Evolutionary conservation across 2,797 vertebrate genomes (phyloP).

Genomic region (Florisuga fusca): DNA sequence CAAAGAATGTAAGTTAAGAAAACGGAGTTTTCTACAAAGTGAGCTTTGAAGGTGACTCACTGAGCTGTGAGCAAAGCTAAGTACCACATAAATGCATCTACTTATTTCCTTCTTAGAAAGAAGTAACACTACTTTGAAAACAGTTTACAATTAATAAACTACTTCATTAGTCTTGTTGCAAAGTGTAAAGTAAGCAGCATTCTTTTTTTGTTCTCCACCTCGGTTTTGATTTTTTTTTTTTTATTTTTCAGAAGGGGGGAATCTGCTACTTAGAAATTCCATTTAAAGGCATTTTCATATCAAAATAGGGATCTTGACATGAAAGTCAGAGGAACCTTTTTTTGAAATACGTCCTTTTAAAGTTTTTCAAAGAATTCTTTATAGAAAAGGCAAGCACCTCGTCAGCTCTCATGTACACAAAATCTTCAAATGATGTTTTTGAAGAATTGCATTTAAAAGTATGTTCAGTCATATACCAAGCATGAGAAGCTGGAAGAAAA

Average conservation of each 20-base stretch:
- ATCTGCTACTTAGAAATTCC: constrained; percentile 29
- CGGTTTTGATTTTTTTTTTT: not conserved
- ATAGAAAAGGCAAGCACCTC: constrained; percentile 69
- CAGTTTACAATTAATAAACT: constrained; percentile 21
- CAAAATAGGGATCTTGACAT: constrained; percentile 61
- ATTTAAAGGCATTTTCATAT: constrained; percentile 61
- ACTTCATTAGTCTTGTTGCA: not conserved
- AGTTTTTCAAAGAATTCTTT: constrained; percentile 72
- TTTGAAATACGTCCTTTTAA: constrained; percentile 62
- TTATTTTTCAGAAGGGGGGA: not conserved
- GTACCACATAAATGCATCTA: not conserved
- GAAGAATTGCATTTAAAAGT: constrained; percentile 76
- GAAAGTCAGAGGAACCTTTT: constrained; percentile 49
- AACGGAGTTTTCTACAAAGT: constrained; percentile 31
- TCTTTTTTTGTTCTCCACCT: not conserved
- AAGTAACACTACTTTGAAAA: not conserved
- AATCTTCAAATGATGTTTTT: constrained; percentile 68
- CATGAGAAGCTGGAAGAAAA: constrained; percentile 46
- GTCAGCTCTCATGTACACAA: constrained; percentile 58
- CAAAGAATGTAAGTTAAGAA: constrained; percentile 25
- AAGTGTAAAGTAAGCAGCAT: constrained; percentile 14
- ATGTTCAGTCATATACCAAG: constrained; percentile 65
- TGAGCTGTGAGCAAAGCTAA: not conserved
- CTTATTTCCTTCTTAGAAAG: not conserved
- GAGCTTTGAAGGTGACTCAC: constrained; percentile 34